phyloP scores from a whole-genome alignment of 2,888 invertebrate genomes.

The Tortrix viridana region DNA sequence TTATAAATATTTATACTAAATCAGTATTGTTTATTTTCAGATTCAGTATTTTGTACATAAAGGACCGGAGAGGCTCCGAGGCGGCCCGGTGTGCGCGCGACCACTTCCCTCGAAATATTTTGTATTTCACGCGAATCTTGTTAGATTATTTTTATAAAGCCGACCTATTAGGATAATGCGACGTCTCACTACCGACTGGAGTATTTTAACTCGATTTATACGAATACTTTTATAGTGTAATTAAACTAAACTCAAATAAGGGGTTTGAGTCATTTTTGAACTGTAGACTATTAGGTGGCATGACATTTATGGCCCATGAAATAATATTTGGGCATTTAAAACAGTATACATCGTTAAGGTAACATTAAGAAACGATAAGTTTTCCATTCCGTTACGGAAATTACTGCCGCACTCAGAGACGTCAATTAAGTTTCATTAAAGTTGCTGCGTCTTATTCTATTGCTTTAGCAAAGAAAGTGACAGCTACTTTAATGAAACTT shows the following conservation, averaged over 20 bases:
- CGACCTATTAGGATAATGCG: constrained; percentile 33
- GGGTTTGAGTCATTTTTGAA: constrained; percentile 1
- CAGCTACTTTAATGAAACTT: too few relatives aligned
- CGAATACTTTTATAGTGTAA: constrained; percentile 17
- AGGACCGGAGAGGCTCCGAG: neutral
- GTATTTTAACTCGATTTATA: constrained; percentile 19
- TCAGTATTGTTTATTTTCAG: constrained; percentile 43
- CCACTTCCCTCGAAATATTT: constrained; percentile 19
- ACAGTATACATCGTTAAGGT: too few relatives aligned
- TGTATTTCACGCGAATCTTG: constrained; percentile 32
- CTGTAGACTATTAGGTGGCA: constrained; percentile 23
- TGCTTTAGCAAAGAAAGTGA: too few relatives aligned
- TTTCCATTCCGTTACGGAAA: too few relatives aligned
- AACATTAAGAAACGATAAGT: too few relatives aligned
- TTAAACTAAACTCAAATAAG: constrained; percentile 18
- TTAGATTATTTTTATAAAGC: constrained; percentile 42
- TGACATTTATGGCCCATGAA: constrained; percentile 8
- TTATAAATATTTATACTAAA: too few relatives aligned
- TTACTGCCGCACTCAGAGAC: too few relatives aligned
- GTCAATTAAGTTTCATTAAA: too few relatives aligned
- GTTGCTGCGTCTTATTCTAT: too few relatives aligned
- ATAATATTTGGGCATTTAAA: too few relatives aligned
- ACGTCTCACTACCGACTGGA: constrained; percentile 18
- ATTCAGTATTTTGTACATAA: constrained; percentile 45
- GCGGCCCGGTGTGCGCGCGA: constrained; percentile 7